A percentile compares a stretch with the other conserved stretches of the same genome.
These are phyloP conservation scores for Caenorhabditis tropicalis DNA, from an alignment of 1,140 invertebrate genomes.

Conservation along the genomic window DNA sequence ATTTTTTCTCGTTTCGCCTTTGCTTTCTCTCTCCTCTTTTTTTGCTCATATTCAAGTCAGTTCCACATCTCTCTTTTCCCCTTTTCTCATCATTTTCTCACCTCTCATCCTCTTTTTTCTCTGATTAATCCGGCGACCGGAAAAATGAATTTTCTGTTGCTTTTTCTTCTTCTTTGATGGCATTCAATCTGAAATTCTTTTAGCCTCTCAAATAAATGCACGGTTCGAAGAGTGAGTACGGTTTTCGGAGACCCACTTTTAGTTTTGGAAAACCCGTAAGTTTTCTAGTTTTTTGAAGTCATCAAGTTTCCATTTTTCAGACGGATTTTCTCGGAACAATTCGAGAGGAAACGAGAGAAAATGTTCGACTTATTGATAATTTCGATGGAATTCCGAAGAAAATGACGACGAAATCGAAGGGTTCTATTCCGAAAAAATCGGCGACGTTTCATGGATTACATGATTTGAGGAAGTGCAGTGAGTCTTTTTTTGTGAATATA, in stretches of 20 bases:
- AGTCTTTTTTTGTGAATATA: not conserved
- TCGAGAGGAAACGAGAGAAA: conserved; percentile 9
- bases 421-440: not conserved
- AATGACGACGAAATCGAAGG: not conserved
- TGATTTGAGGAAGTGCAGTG: conserved; percentile 12
- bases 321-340: conserved; percentile 25
- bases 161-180: not conserved
- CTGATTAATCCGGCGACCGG: not conserved
- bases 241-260: not conserved
- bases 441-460: conserved; percentile 30
- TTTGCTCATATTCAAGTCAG: conserved; percentile 21
- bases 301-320: not conserved
- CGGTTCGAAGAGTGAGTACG: conserved; percentile 22
- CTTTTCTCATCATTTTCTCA: too few species aligned
- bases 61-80: too few species aligned
- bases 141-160: too few species aligned
- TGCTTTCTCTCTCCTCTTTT: not conserved
- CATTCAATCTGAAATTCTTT: not conserved
- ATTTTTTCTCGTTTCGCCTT: not conserved
- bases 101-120: not conserved
- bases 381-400: not conserved
- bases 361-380: conserved; percentile 2
- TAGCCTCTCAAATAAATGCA: not conserved
- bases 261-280: not conserved
- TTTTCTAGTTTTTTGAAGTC: not conserved